Base-by-base conservation (phyloP, 1,140 invertebrate genomes). In the Drosophila repleta region DNA sequence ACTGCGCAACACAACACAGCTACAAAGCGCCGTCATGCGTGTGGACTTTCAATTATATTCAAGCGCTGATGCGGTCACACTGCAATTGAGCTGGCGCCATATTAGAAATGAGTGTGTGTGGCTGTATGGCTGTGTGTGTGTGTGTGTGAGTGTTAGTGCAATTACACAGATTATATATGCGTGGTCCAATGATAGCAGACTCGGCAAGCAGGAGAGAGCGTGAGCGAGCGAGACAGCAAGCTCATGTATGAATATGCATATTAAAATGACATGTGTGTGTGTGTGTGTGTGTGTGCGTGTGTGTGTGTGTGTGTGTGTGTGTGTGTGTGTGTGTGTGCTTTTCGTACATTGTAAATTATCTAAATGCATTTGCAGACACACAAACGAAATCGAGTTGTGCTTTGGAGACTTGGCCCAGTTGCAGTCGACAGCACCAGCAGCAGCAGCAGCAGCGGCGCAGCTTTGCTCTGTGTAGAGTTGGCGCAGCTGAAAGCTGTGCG, bases 391-490 rank as follows among this genome's bases (percentile, higher is more conserved):
- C 64, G 48, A 73, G 52, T 68, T 73, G 43, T 20, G 51, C 57
- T 41, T 68, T 73, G 70, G 70, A 73, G 70, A 73, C 70, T 73
- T 68, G 65, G 43, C 57, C 70, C 65, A 73, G 57, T 68, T 73
- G 70, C 65, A 73, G 56, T 65, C 73, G 62, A 48, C 20, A 39
- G 39, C 57, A 29, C 18, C 21, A n/a, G n/a, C n/a, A n/a, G n/a
- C n/a, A n/a, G n/a, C n/a, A n/a, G n/a, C n/a, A n/a, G n/a, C n/a
- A n/a, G 45, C 60, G 65, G 20, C 41, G 43, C 63, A 3, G 51
- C 49, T 32, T 17, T 32, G 52, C 21, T 17, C 35, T 17, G 55
- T 68, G 71, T 64, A 69, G 58, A 76, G 55, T 60, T 74, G 2
- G 2, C 4, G 45, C 17, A 17, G 43, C 55, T 57, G 21, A 57